Evolutionary conservation across 2,888 invertebrate genomes (phyloP).

Genomic region (Zygogramma bicolorata): DNA sequence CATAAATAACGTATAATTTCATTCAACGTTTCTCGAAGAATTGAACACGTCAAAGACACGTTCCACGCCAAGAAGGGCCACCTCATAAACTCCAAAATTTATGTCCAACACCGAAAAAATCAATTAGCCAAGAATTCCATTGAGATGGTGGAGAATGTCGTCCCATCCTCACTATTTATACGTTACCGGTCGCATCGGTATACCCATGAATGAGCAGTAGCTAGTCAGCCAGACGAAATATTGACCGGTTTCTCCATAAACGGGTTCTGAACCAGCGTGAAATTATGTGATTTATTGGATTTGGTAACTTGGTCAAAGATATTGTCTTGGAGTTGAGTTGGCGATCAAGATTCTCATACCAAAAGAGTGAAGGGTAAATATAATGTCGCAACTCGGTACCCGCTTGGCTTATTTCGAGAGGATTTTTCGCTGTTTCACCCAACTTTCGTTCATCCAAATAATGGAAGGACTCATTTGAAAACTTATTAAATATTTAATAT

Average conservation of each 20-base stretch:
- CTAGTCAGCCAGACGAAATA: slow-evolving; percentile 59
- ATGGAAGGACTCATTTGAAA: too few species aligned
- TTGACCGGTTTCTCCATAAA: slow-evolving; percentile 60
- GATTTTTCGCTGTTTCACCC: too few species aligned
- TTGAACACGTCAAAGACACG: neutral
- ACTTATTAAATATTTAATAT: too few species aligned
- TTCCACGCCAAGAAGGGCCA: neutral
- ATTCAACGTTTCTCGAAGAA: neutral
- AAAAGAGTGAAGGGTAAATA: too few species aligned
- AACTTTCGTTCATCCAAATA: too few species aligned
- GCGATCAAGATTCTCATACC: too few species aligned
- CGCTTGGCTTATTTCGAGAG: too few species aligned
- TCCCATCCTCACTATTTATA: slow-evolving; percentile 46
- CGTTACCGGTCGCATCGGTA: slow-evolving; percentile 33
- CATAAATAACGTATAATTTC: neutral
- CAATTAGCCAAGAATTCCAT: slow-evolving; percentile 55
- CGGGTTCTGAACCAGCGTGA: slow-evolving; percentile 61
- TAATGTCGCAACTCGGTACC: too few species aligned
- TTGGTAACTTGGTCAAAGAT: slow-evolving; percentile 59
- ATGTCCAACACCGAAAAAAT: slow-evolving; percentile 49
- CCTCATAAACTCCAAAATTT: slow-evolving; percentile 46
- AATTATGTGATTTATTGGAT: slow-evolving; percentile 59
- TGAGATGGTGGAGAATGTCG: slow-evolving; percentile 54
- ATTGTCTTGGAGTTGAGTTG: slow-evolving; percentile 50
- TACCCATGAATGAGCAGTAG: slow-evolving; percentile 57